Percentiles rank a stretch among this genome's conserved stretches.
Conservation (phyloP, 1,140 invertebrate species). For the Plectrocnemia conspersa region DNA sequence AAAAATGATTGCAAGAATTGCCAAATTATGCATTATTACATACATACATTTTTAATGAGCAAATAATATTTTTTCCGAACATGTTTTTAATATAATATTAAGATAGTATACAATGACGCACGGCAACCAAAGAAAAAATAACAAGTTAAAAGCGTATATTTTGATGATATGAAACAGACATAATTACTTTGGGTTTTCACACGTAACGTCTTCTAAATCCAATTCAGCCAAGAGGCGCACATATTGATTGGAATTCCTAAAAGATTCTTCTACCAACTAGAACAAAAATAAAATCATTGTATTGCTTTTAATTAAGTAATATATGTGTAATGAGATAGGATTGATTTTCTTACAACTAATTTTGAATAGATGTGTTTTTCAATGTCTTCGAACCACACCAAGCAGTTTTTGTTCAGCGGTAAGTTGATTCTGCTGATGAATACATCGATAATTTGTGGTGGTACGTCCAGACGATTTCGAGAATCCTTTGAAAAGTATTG, state of each 20-base stretch:
- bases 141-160: not conserved
- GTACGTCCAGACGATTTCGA: constrained; percentile 60
- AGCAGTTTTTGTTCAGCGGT: constrained; percentile 53
- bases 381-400: constrained; percentile 82
- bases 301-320: no score
- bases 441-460: constrained; percentile 60
- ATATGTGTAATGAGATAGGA: no score
- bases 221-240: constrained; percentile 27
- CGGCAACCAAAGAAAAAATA: no score
- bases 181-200: constrained; percentile 4
- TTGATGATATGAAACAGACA: not conserved
- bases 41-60: no score
- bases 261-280: constrained; percentile 25
- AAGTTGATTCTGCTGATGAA: constrained; percentile 63
- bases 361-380: constrained; percentile 67
- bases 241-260: constrained; percentile 31
- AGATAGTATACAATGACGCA: no score
- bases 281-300: constrained; percentile 10
- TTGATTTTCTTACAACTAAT: constrained; percentile 49
- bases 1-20: no score
- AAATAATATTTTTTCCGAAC: no score
- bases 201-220: constrained; percentile 23
- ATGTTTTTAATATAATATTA: no score
- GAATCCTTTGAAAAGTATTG: constrained; percentile 78
- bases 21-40: no score